Percentiles rank a stretch among this genome's conserved stretches.
Evolutionary conservation across 2,113 vertebrate genomes (phyloP).

Genomic region (Anthoscopus minutus): DNA sequence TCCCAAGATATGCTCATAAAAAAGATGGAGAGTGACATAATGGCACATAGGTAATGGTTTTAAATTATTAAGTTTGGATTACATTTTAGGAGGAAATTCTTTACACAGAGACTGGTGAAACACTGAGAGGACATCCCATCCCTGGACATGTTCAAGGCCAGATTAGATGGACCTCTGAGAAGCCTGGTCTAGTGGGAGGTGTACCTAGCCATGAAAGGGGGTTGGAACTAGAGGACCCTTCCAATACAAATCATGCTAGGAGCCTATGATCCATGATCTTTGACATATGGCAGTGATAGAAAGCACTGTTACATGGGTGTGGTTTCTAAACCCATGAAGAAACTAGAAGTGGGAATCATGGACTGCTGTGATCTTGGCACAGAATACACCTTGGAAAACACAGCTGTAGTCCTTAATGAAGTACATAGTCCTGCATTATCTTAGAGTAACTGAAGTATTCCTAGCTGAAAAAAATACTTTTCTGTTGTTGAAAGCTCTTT

Average conservation of each 20-base stretch:
- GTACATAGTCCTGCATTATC: background rate
- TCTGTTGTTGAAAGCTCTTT: background rate
- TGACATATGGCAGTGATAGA: background rate
- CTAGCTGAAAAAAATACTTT: background rate
- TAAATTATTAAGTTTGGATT: background rate
- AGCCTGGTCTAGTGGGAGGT: background rate
- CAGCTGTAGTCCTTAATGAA: background rate
- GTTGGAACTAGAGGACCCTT: background rate
- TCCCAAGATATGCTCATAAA: no score
- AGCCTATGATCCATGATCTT: background rate
- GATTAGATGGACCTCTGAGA: background rate
- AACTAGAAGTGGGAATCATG: background rate
- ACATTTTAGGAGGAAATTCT: background rate
- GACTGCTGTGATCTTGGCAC: background rate
- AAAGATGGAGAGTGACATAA: background rate
- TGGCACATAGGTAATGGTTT: background rate
- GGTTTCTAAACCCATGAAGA: background rate
- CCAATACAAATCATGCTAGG: background rate
- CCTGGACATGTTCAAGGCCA: background rate
- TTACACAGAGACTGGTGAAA: background rate
- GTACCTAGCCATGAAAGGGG: rapidly evolving
- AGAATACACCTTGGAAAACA: background rate
- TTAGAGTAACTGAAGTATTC: background rate
- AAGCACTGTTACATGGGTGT: background rate
- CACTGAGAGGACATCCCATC: background rate